These are phyloP conservation scores for Orchesellides sinensis DNA, from an alignment of 2,888 invertebrate genomes.

Conservation along the genomic window DNA sequence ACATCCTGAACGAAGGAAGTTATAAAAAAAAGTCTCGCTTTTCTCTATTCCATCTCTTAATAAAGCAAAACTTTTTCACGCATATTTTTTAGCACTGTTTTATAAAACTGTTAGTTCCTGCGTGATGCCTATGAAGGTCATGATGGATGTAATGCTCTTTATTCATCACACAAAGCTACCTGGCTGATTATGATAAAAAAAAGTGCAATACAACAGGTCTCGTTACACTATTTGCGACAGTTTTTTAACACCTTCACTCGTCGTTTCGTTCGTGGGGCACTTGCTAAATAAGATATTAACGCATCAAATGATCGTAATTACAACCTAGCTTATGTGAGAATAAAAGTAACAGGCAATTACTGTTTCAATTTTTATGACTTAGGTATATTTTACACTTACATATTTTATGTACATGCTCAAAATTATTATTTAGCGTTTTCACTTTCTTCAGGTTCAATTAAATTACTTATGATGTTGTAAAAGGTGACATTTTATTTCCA, in stretches of 20 bases:
- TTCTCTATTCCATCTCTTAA: neutral
- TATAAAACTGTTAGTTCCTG: constrained; percentile 17
- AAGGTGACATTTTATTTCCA: too few species aligned
- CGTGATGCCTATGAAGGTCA: constrained; percentile 49
- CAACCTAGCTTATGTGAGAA: neutral
- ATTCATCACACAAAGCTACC: too few species aligned
- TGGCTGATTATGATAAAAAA: too few species aligned
- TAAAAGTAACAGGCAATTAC: neutral
- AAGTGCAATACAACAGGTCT: neutral
- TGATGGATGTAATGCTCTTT: too few species aligned
- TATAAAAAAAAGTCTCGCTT: neutral
- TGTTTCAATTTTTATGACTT: neutral
- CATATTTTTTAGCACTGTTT: neutral
- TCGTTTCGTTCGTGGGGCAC: neutral
- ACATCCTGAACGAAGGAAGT: constrained; percentile 11
- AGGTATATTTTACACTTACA: neutral
- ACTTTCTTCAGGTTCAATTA: too few species aligned
- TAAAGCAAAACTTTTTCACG: neutral
- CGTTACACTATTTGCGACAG: constrained; percentile 6
- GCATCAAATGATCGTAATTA: neutral
- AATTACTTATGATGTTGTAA: too few species aligned
- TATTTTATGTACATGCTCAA: too few species aligned
- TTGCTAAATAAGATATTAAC: constrained; percentile 2
- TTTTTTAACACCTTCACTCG: constrained; percentile 27
- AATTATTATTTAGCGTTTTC: too few species aligned